Evolutionary conservation across 2,797 vertebrate genomes (phyloP).

Genomic region (Rhodeus uyekii): DNA sequence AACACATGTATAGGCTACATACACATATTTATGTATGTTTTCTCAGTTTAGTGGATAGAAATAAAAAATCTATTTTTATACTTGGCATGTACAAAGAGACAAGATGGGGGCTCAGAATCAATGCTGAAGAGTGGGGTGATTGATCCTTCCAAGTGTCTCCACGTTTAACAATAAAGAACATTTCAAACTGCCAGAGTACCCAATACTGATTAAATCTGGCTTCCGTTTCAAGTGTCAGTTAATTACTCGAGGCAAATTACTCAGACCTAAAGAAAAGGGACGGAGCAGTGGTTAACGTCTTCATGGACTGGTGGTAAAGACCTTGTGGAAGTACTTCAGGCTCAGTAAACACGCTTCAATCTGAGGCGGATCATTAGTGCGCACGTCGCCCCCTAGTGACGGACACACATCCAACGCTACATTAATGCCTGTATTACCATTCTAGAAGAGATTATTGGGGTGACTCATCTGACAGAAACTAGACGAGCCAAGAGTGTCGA

Average conservation of each 20-base stretch:
- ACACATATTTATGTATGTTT: too few relatives aligned
- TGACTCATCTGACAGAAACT: neutral
- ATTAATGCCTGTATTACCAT: neutral
- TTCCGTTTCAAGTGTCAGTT: conserved; percentile 16
- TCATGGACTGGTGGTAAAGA: neutral
- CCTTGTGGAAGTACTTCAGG: neutral
- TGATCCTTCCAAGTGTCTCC: neutral
- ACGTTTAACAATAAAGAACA: neutral
- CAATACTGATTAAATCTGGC: conserved; percentile 14
- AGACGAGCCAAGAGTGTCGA: neutral
- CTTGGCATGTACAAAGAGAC: neutral
- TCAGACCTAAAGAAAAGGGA: neutral
- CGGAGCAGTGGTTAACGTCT: neutral
- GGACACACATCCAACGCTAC: neutral
- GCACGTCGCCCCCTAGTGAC: conserved; percentile 48
- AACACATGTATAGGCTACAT: too few relatives aligned
- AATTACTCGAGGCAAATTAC: conserved; percentile 10
- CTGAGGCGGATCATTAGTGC: neutral
- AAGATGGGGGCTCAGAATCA: neutral
- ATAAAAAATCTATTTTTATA: too few relatives aligned
- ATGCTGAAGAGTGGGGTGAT: neutral
- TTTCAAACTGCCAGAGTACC: conserved; percentile 5
- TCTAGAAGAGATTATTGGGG: neutral
- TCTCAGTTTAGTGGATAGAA: too few relatives aligned
- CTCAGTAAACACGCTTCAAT: neutral